phyloP scores from a whole-genome alignment of 2,797 vertebrate species.

The Limosa lapponica region DNA sequence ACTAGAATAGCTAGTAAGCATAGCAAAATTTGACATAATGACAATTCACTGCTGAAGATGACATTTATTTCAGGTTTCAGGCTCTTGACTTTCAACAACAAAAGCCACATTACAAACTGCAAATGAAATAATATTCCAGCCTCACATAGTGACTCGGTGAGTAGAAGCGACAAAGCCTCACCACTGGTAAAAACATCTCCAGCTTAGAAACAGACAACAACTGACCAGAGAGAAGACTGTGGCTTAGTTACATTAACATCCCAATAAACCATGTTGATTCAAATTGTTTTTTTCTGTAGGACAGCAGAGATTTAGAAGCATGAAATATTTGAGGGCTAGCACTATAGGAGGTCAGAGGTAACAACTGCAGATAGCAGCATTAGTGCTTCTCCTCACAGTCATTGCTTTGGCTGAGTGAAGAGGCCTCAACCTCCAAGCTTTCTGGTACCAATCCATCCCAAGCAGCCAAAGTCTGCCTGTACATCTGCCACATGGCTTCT shows the following conservation, averaged over 20 bases:
- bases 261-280: background rate
- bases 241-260: background rate
- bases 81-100: background rate
- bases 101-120: background rate
- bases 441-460: background rate
- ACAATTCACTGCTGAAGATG: background rate
- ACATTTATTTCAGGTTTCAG: background rate
- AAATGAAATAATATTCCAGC: constrained; percentile 50
- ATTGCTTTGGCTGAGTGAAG: constrained; percentile 1
- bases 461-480: background rate
- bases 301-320: background rate
- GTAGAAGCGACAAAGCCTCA: background rate
- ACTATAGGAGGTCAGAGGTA: constrained; percentile 1
- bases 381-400: background rate
- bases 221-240: background rate
- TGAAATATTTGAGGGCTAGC: background rate
- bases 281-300: background rate
- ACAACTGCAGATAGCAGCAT: constrained; percentile 10
- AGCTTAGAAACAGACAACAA: background rate
- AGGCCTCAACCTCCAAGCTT: background rate
- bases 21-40: constrained; percentile 8
- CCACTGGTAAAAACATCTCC: background rate
- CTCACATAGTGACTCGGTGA: background rate
- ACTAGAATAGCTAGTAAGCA: constrained; percentile 1
- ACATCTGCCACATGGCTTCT: background rate